Evolutionary conservation across 2,113 vertebrate genomes (phyloP).

Genomic region (Caloenas nicobarica): DNA sequence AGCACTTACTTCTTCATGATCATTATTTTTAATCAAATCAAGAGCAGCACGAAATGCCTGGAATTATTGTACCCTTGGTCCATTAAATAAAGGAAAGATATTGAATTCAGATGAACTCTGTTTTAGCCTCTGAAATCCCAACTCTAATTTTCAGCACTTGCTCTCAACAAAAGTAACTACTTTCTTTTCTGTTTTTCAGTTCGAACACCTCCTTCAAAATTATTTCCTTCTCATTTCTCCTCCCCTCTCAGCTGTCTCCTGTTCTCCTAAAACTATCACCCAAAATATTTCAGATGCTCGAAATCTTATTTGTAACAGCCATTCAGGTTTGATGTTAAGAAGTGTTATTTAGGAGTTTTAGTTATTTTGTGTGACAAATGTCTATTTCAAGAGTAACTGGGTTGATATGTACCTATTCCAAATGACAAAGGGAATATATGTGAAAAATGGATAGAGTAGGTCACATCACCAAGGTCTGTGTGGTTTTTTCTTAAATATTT

Average conservation of each 20-base stretch:
- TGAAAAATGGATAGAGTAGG: not conserved
- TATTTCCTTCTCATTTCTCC: not conserved
- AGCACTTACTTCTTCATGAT: not conserved
- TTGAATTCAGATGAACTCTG: not conserved
- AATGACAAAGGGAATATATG: not conserved
- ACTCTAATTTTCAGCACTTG: not conserved
- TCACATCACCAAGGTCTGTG: not conserved
- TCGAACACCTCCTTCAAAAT: not conserved
- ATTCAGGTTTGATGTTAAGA: not conserved
- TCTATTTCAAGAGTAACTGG: not conserved
- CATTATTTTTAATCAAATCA: not conserved
- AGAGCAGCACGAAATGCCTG: not conserved
- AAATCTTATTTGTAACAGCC: not conserved
- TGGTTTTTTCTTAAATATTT: not conserved
- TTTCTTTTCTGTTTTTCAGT: not conserved
- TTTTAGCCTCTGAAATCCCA: not conserved
- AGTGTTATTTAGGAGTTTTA: not conserved
- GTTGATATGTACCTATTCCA: not conserved
- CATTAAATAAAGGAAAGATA: not conserved
- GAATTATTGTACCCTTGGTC: not conserved
- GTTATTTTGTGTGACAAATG: not conserved
- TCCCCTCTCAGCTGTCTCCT: not conserved
- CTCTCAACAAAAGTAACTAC: not conserved
- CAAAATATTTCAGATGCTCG: not conserved
- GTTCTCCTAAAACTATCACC: not conserved